A percentile compares a stretch with the other conserved stretches of the same genome.
Evolutionary conservation across 2,113 vertebrate genomes (phyloP).

Genomic region (rabbit (Oryctolagus cuniculus)): DNA sequence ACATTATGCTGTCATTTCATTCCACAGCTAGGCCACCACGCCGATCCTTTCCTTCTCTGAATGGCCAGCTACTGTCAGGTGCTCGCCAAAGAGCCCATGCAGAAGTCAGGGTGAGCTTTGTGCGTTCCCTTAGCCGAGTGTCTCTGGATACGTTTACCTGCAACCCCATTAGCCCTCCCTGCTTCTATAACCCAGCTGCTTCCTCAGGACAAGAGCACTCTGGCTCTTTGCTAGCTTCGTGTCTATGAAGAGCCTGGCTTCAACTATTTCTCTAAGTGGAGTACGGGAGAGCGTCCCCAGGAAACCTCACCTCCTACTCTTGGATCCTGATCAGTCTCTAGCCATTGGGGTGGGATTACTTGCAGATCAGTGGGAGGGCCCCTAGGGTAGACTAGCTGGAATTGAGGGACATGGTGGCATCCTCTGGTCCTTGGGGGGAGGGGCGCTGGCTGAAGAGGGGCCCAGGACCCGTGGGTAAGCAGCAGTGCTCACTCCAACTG

Average conservation of each 20-base stretch:
- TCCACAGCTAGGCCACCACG: background rate
- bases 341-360: background rate
- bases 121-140: background rate
- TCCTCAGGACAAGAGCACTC: background rate
- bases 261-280: background rate
- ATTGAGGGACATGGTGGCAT: fast-evolving
- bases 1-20: background rate
- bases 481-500: background rate
- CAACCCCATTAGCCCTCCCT: background rate
- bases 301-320: background rate
- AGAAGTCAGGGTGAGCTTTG: background rate
- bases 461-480: fast-evolving
- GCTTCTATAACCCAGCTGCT: background rate
- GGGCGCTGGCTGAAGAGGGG: background rate
- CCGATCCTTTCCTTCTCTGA: background rate
- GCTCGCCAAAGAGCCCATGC: background rate
- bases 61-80: background rate
- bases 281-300: background rate
- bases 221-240: background rate
- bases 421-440: fast-evolving
- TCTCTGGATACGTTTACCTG: background rate
- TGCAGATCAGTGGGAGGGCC: background rate
- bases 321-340: too few species aligned
- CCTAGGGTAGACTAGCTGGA: background rate
- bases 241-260: background rate